phyloP scores from a whole-genome alignment of 1,140 invertebrate genomes.

The Drosophila lacteicornis region DNA sequence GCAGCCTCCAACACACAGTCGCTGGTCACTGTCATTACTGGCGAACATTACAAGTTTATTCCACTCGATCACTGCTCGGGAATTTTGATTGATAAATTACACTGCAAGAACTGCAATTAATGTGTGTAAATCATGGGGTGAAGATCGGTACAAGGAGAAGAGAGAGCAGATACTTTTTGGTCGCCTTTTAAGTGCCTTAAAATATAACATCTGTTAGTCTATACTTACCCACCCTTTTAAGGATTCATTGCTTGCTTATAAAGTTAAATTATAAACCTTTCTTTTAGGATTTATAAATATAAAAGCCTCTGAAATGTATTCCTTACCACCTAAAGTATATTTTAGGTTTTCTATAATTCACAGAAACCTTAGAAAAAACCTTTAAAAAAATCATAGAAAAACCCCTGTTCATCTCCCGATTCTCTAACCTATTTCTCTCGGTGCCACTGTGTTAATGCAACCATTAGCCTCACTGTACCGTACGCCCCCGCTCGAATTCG shows the following conservation, averaged over 20 bases:
- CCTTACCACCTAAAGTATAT: too few relatives aligned
- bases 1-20: neutral
- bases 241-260: too few relatives aligned
- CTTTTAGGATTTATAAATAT: too few relatives aligned
- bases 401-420: neutral
- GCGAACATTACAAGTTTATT: constrained; percentile 66
- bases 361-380: too few relatives aligned
- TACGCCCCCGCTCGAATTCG: constrained; percentile 58
- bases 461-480: constrained; percentile 37
- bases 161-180: too few relatives aligned
- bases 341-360: neutral
- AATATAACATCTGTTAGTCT: neutral
- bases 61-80: constrained; percentile 57
- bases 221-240: too few relatives aligned
- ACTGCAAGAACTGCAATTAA: constrained; percentile 22
- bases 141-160: too few relatives aligned
- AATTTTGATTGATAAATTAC: constrained; percentile 71
- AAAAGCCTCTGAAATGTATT: too few relatives aligned
- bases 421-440: neutral
- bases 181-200: too few relatives aligned
- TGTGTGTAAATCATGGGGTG: neutral
- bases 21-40: constrained; percentile 8
- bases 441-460: constrained; percentile 17
- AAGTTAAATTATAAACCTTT: too few relatives aligned
- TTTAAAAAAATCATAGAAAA: too few relatives aligned